phyloP scores from a whole-genome alignment of 2,113 vertebrate species.

The Plecturocebus donacophilus region DNA sequence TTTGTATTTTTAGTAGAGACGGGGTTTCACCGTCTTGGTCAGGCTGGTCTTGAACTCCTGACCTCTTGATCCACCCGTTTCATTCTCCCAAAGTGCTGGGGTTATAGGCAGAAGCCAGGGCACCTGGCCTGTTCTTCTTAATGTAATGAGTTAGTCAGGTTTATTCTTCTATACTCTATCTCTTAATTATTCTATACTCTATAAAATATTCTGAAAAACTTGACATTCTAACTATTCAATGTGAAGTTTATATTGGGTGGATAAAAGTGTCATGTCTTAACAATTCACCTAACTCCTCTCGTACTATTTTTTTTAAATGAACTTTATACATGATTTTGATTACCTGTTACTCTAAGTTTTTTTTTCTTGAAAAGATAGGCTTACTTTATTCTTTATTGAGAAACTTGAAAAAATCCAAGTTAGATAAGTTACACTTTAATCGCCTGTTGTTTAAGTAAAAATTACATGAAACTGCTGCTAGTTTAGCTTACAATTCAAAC shows the following conservation, averaged over 20 bases:
- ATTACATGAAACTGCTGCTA: neutral
- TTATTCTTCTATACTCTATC: neutral
- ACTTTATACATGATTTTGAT: neutral
- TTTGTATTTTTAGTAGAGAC: no score
- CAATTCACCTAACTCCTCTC: neutral
- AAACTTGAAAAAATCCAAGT: neutral
- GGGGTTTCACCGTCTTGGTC: no score
- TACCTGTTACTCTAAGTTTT: neutral
- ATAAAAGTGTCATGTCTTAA: neutral
- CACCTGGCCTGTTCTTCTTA: neutral
- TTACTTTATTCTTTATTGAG: neutral
- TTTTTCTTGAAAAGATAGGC: neutral
- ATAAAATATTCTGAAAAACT: slow-evolving; percentile 19
- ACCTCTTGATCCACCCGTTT: no score
- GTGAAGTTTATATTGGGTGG: neutral
- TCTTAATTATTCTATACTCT: neutral
- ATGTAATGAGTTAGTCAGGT: neutral
- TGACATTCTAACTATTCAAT: neutral
- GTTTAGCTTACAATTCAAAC: neutral
- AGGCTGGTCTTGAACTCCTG: no score
- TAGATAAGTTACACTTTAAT: neutral
- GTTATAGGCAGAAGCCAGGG: no score
- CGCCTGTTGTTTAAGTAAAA: neutral
- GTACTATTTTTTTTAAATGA: neutral
- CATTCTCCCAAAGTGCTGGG: no score